Base-by-base conservation (phyloP, 2,797 vertebrate genomes). In the Anguilla megastoma region DNA sequence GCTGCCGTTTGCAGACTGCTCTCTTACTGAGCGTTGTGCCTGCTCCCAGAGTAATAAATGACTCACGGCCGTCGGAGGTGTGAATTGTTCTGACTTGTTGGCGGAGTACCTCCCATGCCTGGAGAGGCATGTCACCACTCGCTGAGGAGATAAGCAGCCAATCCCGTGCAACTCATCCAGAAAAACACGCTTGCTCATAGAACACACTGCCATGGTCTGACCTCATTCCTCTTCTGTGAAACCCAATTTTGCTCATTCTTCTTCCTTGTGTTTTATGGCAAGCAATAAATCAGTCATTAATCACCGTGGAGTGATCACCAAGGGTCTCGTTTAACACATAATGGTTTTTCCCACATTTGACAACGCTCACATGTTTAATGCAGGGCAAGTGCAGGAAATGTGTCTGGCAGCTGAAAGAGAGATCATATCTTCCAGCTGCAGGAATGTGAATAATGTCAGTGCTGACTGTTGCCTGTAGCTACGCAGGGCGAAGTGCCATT, bases 91-190 rank as follows among this genome's bases (percentile, higher is more conserved):
- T 87, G 90, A 90, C 90, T 88, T 90, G 85, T 89, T 83, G 85
- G 86, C n/a, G 6, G 85, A 86, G 92, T 92, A 92, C 94, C 94
- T 92, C 95, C 95, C 91, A 88, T 88, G 90, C 90, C 91, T 85
- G 88, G 91, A 90, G 88, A 88, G 91, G 89, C 93, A 93, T 93
- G 92, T 94, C 94, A 92, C 87, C 66, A 88, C 91, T 87, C 85
- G 91, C 74, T 85, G 48, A 30, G 52, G 27, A 86, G 50, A n/a
- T 89, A 84, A 89, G 89, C 69, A 82, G 84, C 88, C 88, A 88
- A 74, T 85, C 74, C 84, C 52, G 84, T 74, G 24, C 84, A 50
- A 89, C 63, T 18, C 79, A 27, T 58, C 30, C 58, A 60, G 50
- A 82, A 14, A 89, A 86, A 89, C 85, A 86, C 12, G 48, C 12